A percentile compares a stretch with the other conserved stretches of the same genome.
Evolutionary conservation across 1,140 invertebrate species (phyloP).

Genomic region (Proctacanthus coquilletti): DNA sequence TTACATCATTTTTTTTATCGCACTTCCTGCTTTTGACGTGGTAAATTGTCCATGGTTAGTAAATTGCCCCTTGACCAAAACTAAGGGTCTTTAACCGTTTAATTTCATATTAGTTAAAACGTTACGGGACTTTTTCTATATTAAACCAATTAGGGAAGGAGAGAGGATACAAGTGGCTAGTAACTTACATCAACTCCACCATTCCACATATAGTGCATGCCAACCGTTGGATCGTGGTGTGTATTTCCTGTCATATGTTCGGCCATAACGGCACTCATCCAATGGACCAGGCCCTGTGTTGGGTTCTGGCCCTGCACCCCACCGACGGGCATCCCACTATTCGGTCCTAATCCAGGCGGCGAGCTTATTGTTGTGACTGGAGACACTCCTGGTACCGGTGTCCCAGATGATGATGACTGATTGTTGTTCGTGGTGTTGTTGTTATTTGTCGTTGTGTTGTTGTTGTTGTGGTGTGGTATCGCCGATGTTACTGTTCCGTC

Average conservation of each 20-base stretch:
- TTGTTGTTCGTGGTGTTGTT: neutral
- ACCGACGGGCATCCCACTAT: slow-evolving; percentile 22
- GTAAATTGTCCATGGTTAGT: no score
- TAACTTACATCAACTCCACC: slow-evolving; percentile 41
- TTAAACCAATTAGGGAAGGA: no score
- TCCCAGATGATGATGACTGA: slow-evolving; percentile 8
- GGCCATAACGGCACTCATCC: slow-evolving; percentile 67
- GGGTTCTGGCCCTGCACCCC: slow-evolving; percentile 40
- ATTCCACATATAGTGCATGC: slow-evolving; percentile 56
- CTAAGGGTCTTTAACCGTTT: no score
- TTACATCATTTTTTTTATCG: no score
- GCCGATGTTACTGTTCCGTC: neutral
- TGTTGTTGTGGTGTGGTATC: neutral
- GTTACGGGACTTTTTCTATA: no score
- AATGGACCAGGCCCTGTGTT: slow-evolving; percentile 58
- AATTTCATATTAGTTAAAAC: no score
- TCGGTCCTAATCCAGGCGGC: no score
- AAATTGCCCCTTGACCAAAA: no score
- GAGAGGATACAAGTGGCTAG: no score
- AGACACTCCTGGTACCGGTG: slow-evolving; percentile 14
- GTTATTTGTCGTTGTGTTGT: slow-evolving; percentile 2
- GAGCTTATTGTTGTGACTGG: slow-evolving; percentile 7
- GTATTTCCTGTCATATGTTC: slow-evolving; percentile 57
- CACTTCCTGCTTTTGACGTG: no score
- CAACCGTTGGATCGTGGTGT: slow-evolving; percentile 40